These are phyloP conservation scores for Lampropteryx suffumata DNA, from an alignment of 2,888 invertebrate genomes.

Conservation along the genomic window DNA sequence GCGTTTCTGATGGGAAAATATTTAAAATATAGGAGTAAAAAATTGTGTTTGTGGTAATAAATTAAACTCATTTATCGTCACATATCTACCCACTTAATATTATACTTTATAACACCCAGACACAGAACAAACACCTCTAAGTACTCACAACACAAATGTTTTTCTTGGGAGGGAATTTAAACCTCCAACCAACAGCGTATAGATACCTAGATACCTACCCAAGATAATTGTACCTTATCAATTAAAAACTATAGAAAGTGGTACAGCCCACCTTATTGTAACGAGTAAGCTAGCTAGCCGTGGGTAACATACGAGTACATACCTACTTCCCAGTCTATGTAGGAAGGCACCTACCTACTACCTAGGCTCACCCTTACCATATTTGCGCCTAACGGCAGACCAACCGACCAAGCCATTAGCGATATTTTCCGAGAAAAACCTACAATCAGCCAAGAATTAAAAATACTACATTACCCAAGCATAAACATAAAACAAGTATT, in stretches of 20 bases:
- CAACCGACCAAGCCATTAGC: conserved; percentile 23
- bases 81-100: no score
- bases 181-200: no score
- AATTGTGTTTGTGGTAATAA: no score
- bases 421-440: conserved; percentile 35
- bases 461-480: conserved; percentile 18
- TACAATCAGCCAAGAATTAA: conserved; percentile 28
- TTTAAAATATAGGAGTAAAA: no score
- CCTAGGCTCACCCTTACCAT: conserved; percentile 35
- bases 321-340: conserved; percentile 28
- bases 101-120: no score
- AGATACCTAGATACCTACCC: no score
- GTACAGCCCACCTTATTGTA: conserved; percentile 26
- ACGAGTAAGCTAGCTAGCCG: conserved; percentile 35
- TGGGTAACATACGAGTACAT: conserved; percentile 32
- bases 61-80: no score
- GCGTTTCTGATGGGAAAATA: no score
- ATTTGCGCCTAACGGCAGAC: conserved; percentile 47
- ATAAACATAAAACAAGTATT: conserved; percentile 22
- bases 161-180: no score
- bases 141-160: no score
- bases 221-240: no score
- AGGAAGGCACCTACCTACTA: background rate
- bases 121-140: no score
- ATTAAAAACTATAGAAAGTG: conserved; percentile 1